Percentiles rank a stretch among this genome's conserved stretches.
Conservation (phyloP, 2,797 vertebrate genomes). For the Cetoscarus ocellatus region DNA sequence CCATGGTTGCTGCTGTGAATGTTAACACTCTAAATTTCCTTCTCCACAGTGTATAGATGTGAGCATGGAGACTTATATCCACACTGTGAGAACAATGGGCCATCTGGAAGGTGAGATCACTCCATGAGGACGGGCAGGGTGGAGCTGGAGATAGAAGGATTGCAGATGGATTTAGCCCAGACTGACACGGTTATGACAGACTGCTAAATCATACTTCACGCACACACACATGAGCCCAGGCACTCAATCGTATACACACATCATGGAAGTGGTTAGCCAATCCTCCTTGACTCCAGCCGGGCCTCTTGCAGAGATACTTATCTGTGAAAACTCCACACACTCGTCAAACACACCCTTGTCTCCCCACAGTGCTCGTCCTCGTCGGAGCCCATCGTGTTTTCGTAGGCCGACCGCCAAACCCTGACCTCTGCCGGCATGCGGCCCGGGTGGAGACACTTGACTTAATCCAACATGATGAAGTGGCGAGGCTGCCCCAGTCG, state of each 20-base stretch:
- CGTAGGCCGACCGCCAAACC: constrained; percentile 48
- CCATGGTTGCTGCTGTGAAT: background rate
- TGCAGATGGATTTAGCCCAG: constrained; percentile 64
- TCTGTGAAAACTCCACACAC: constrained; percentile 52
- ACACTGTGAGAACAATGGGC: constrained; percentile 54
- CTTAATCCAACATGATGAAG: constrained; percentile 77
- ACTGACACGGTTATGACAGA: constrained; percentile 52
- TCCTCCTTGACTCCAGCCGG: constrained; percentile 34
- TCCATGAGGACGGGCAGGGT: constrained; percentile 53
- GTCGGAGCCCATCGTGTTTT: constrained; percentile 55
- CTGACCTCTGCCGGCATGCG: constrained; percentile 65
- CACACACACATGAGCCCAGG: background rate
- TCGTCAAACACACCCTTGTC: constrained; percentile 39
- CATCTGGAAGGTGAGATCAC: constrained; percentile 75
- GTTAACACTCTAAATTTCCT: background rate
- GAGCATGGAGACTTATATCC: background rate
- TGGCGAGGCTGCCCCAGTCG: constrained; percentile 52
- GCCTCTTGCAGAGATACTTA: constrained; percentile 67
- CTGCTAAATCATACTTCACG: constrained; percentile 16
- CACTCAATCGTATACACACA: background rate
- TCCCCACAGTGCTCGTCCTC: constrained; percentile 25
- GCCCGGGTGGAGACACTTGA: constrained; percentile 72
- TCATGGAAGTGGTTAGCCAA: constrained; percentile 33
- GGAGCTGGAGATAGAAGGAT: constrained; percentile 52
- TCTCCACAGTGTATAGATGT: background rate